phyloP scores from a whole-genome alignment of 30 jellyfish, hydroid and myxozoan species.

The Pseudorhiza aurosa region DNA sequence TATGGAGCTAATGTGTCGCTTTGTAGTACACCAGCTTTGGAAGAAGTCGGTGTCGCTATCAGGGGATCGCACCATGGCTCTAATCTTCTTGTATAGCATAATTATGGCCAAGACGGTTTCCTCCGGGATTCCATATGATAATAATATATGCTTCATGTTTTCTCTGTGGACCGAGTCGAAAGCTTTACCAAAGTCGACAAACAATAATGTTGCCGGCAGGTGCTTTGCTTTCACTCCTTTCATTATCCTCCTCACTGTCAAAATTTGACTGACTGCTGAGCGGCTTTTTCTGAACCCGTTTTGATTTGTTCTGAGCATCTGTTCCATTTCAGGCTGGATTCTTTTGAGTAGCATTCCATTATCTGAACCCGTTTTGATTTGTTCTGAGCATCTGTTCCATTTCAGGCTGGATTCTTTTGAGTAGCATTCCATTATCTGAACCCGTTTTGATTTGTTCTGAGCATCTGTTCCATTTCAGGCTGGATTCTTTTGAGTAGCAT shows the following conservation, averaged over 20 bases:
- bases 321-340: no score
- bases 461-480: no score
- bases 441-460: no score
- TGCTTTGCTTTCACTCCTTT: conserved; percentile 18
- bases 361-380: neutral
- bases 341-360: no score
- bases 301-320: conserved; percentile 12
- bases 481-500: no score
- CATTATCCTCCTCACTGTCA: neutral
- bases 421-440: no score
- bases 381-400: no score
- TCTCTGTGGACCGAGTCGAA: conserved; percentile 36
- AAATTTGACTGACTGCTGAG: neutral
- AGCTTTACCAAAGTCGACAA: conserved; percentile 25
- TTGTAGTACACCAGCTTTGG: conserved; percentile 29
- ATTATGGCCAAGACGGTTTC: conserved; percentile 18
- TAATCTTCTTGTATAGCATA: conserved; percentile 43
- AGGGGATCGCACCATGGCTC: conserved; percentile 55
- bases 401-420: no score
- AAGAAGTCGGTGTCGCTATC: conserved; percentile 47
- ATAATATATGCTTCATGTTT: conserved; percentile 29
- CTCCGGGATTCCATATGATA: conserved; percentile 50
- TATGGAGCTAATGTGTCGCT: conserved; percentile 63
- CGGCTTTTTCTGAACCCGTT: conserved; percentile 29
- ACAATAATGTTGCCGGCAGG: neutral